Evolutionary conservation across 1,140 invertebrate genomes (phyloP).

Genomic region (Batillaria attramentaria): DNA sequence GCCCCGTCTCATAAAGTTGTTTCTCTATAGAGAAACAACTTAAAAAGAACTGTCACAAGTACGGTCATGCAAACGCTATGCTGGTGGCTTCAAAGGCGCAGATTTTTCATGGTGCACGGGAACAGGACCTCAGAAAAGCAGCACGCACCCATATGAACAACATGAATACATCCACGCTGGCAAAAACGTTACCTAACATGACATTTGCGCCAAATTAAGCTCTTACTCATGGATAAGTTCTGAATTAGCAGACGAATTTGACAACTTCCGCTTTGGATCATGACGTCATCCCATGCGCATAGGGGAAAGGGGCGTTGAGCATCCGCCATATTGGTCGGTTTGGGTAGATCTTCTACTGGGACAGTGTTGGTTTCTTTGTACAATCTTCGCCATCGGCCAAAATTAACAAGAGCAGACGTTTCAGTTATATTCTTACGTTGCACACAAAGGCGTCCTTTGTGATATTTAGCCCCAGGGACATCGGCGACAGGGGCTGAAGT

Average conservation of each 20-base stretch:
- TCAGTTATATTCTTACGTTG: no score
- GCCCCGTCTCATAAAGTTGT: no score
- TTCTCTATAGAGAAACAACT: no score
- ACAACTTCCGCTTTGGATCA: slow-evolving; percentile 23
- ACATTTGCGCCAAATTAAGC: neutral
- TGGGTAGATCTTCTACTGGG: neutral
- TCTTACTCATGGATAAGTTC: neutral
- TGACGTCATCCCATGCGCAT: slow-evolving; percentile 52
- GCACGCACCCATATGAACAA: no score
- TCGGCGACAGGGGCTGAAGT: slow-evolving; percentile 27
- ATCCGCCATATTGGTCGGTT: slow-evolving; percentile 45
- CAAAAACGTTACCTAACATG: neutral
- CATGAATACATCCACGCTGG: no score
- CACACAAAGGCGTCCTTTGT: no score
- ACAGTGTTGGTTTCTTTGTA: neutral
- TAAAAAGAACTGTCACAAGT: no score
- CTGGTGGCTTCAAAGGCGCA: no score
- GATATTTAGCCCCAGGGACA: slow-evolving; percentile 31
- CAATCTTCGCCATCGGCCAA: slow-evolving; percentile 32
- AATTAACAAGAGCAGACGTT: no score
- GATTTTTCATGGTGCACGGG: no score
- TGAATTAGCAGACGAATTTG: slow-evolving; percentile 26
- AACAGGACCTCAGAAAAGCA: no score
- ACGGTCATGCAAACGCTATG: no score
- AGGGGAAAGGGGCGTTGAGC: slow-evolving; percentile 47